phyloP scores from a whole-genome alignment of 1,140 invertebrate species.

The Zaprionus vittiger region DNA sequence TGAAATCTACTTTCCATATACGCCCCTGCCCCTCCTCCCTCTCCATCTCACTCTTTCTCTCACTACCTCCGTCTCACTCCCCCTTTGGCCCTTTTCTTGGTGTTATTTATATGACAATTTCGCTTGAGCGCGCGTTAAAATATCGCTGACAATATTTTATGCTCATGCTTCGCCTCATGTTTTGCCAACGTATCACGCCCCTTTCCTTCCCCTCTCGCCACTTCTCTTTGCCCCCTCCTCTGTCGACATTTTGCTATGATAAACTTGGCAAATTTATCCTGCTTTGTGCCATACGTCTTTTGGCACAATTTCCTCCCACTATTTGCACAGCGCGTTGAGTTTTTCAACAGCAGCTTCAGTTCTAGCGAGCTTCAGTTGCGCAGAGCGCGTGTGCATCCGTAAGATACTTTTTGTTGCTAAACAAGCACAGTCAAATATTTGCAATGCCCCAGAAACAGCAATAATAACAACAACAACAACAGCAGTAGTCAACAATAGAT shows the following conservation, averaged over 20 bases:
- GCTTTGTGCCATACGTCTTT: slow-evolving; percentile 82
- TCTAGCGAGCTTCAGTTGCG: slow-evolving; percentile 8
- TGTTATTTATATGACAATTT: slow-evolving; percentile 84
- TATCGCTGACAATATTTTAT: slow-evolving; percentile 82
- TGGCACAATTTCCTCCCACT: slow-evolving; percentile 73
- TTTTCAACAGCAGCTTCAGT: slow-evolving; percentile 30
- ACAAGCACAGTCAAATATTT: slow-evolving; percentile 71
- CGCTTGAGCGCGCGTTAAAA: slow-evolving; percentile 79
- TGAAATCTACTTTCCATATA: slow-evolving; percentile 44
- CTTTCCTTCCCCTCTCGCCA: neutral
- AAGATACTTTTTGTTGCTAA: slow-evolving; percentile 64
- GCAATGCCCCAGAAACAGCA: slow-evolving; percentile 51
- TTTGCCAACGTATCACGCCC: slow-evolving; percentile 66
- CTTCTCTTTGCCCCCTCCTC: neutral
- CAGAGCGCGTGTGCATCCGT: slow-evolving; percentile 38
- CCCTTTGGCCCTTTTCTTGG: slow-evolving; percentile 12
- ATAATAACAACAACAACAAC: slow-evolving; percentile 22
- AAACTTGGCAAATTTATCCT: slow-evolving; percentile 83
- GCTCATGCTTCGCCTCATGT: slow-evolving; percentile 74
- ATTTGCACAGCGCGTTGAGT: slow-evolving; percentile 75
- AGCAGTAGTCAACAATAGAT: slow-evolving; percentile 41
- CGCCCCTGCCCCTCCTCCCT: neutral
- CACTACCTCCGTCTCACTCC: neutral
- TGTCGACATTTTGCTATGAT: slow-evolving; percentile 62
- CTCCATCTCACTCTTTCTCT: neutral